Evolutionary conservation across 2,113 vertebrate genomes (phyloP).

Genomic region (Pongo abelii): DNA sequence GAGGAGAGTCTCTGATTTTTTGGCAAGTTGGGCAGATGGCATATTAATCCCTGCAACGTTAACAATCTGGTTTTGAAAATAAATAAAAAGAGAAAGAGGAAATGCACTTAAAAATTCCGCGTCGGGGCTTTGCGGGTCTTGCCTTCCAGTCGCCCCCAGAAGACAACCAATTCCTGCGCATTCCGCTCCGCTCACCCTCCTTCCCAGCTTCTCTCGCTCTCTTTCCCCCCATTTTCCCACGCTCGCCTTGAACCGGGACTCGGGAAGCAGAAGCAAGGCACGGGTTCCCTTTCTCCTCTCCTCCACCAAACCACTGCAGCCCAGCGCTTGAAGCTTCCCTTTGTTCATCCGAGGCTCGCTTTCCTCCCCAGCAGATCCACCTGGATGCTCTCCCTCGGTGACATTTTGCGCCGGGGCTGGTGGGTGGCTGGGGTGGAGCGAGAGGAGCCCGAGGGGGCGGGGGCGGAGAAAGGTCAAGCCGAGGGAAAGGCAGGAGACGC

Average conservation of each 20-base stretch:
- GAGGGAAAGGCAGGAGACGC: conserved; percentile 70
- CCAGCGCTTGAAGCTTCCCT: conserved; percentile 66
- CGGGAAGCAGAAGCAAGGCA: conserved; percentile 46
- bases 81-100: background rate
- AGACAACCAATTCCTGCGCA: conserved; percentile 71
- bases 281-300: conserved; percentile 26
- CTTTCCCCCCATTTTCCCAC: conserved; percentile 51
- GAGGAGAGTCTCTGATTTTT: conserved; percentile 65
- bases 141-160: conserved; percentile 37
- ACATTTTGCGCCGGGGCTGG: conserved; percentile 77
- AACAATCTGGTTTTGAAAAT: conserved; percentile 5
- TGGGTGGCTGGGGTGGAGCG: conserved; percentile 77
- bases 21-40: conserved; percentile 58
- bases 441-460: conserved; percentile 60
- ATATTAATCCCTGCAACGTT: background rate
- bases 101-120: conserved; percentile 64
- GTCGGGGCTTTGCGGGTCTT: conserved; percentile 61
- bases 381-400: conserved; percentile 66
- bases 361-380: conserved; percentile 54
- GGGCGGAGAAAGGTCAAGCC: conserved; percentile 76
- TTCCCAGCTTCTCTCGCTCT: conserved; percentile 27
- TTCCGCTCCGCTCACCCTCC: conserved; percentile 67
- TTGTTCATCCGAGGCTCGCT: conserved; percentile 78
- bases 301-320: conserved; percentile 54
- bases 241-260: conserved; percentile 65